A percentile compares a stretch with the other conserved stretches of the same genome.
phyloP scores from a whole-genome alignment of 2,113 vertebrate species.

The Platycercus adscitus region DNA sequence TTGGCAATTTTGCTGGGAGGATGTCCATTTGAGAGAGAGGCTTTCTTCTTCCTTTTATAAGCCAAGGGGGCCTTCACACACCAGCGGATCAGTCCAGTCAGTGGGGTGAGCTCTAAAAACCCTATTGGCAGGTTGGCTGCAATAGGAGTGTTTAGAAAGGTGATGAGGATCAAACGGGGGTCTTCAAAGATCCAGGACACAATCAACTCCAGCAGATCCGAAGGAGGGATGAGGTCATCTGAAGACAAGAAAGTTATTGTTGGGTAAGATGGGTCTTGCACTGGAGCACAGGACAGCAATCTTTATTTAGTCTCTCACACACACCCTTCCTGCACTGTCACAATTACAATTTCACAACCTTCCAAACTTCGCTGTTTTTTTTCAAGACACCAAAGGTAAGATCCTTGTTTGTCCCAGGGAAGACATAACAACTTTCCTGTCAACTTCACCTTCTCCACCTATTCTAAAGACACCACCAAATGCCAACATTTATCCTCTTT shows the following conservation, averaged over 20 bases:
- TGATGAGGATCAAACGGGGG: constrained; percentile 90
- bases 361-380: background rate
- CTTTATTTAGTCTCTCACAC: background rate
- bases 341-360: background rate
- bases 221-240: constrained; percentile 94
- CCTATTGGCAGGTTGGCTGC: constrained; percentile 87
- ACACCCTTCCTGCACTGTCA: background rate
- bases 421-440: background rate
- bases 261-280: background rate
- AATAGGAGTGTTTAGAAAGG: constrained; percentile 92
- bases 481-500: background rate
- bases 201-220: constrained; percentile 91
- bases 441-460: background rate
- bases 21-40: constrained; percentile 73
- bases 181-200: constrained; percentile 95
- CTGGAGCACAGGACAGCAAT: background rate
- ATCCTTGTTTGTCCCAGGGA: background rate
- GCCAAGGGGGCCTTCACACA: constrained; percentile 92
- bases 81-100: constrained; percentile 91
- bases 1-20: constrained; percentile 55
- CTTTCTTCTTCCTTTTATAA: constrained; percentile 82
- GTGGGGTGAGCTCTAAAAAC: constrained; percentile 90
- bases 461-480: background rate
- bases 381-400: background rate
- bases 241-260: background rate